A percentile compares a stretch with the other conserved stretches of the same genome.
phyloP scores from a whole-genome alignment of 2,888 invertebrate genomes.

The Schrankia costaestrigalis region DNA sequence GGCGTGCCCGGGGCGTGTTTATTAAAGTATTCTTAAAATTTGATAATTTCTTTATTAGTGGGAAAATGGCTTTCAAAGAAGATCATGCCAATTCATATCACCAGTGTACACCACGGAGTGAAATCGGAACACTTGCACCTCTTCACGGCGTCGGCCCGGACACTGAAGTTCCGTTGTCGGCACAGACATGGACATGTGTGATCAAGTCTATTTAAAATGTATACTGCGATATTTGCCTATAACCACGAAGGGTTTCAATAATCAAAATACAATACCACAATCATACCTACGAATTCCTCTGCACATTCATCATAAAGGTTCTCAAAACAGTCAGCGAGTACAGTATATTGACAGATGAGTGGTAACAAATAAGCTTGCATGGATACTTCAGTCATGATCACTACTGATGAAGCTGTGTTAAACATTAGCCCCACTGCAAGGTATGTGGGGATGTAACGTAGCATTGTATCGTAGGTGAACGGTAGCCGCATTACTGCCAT shows the following conservation, averaged over 20 bases:
- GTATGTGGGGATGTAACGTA: slow-evolving; percentile 44
- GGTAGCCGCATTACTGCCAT: slow-evolving; percentile 49
- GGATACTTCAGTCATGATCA: slow-evolving; percentile 56
- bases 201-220: not conserved
- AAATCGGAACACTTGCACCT: too few species aligned
- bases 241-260: not conserved
- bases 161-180: too few species aligned
- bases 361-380: slow-evolving; percentile 59
- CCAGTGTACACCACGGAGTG: too few species aligned
- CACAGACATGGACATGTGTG: not conserved
- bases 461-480: slow-evolving; percentile 37
- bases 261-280: too few species aligned
- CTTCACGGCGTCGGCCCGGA: too few species aligned
- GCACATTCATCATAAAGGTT: slow-evolving; percentile 52
- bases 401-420: slow-evolving; percentile 47
- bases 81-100: too few species aligned
- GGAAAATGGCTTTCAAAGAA: too few species aligned
- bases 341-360: slow-evolving; percentile 54
- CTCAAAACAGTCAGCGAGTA: slow-evolving; percentile 58
- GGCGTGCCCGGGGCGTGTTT: too few species aligned
- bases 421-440: slow-evolving; percentile 40
- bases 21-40: too few species aligned
- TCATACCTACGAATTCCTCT: slow-evolving; percentile 34
- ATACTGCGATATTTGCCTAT: not conserved
- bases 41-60: too few species aligned